Evolutionary conservation across 2,113 vertebrate genomes (phyloP).

Genomic region (Platanista minor): DNA sequence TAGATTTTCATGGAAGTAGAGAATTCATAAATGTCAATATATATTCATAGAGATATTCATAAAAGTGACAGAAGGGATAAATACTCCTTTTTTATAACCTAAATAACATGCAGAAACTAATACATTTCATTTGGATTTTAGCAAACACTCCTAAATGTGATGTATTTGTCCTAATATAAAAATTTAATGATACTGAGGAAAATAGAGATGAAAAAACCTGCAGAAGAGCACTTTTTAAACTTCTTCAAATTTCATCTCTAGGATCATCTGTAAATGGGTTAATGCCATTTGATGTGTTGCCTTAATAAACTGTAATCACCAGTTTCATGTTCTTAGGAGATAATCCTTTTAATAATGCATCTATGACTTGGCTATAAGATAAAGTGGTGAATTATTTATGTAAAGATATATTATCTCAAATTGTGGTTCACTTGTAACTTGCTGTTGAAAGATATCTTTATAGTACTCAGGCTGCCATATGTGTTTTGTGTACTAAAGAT

Average conservation of each 20-base stretch:
- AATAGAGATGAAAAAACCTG: not conserved
- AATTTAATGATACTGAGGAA: not conserved
- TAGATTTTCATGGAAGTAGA: not conserved
- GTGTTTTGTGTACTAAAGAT: not conserved
- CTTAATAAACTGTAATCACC: not conserved
- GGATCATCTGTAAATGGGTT: not conserved
- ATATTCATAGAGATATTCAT: not conserved
- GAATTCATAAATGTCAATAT: not conserved
- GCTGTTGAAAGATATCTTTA: conserved; percentile 17
- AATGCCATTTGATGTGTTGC: not conserved
- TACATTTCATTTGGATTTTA: not conserved
- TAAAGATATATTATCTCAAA: conserved; percentile 21
- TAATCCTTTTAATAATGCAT: not conserved
- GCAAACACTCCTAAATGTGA: not conserved
- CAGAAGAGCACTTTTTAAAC: not conserved
- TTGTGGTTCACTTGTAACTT: not conserved
- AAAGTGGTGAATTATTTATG: conserved; percentile 39
- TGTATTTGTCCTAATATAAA: not conserved
- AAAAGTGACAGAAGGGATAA: not conserved
- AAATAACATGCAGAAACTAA: not conserved
- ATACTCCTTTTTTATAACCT: not conserved
- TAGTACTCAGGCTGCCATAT: not conserved
- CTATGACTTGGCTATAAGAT: not conserved
- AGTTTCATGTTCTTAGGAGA: not conserved
- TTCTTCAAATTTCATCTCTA: not conserved